A percentile compares a stretch with the other conserved stretches of the same genome.
Evolutionary conservation across 1,140 invertebrate genomes (phyloP).

Genomic region (Eumeta japonica): DNA sequence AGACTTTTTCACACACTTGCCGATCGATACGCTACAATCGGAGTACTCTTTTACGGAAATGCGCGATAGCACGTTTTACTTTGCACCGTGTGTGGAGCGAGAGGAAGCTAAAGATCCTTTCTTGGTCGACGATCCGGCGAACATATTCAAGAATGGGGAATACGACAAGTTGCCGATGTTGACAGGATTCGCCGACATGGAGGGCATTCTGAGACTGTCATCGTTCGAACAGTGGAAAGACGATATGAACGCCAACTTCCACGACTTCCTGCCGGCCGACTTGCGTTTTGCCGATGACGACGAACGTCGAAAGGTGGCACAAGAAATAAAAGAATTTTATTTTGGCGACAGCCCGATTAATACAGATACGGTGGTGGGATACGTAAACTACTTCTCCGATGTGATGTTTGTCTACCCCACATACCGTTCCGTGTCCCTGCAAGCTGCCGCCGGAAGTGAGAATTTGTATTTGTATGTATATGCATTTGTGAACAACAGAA

Average conservation of each 20-base stretch:
- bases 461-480: constrained; percentile 33
- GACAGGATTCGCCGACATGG: constrained; percentile 28
- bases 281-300: constrained; percentile 1
- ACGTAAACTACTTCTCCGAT: constrained; percentile 28
- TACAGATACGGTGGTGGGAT: constrained; percentile 11
- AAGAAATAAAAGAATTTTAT: constrained; percentile 6
- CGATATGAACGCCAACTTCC: constrained; percentile 14
- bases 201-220: constrained; percentile 24
- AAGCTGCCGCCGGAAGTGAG: constrained; percentile 22
- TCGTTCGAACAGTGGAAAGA: too few species aligned
- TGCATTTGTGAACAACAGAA: neutral
- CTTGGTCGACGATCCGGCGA: constrained; percentile 23
- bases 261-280: constrained; percentile 4
- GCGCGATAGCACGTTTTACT: constrained; percentile 15
- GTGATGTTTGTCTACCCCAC: constrained; percentile 20
- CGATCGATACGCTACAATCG: constrained; percentile 17
- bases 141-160: constrained; percentile 25
- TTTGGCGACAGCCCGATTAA: constrained; percentile 4
- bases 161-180: constrained; percentile 25
- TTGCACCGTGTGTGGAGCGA: constrained; percentile 28
- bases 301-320: neutral
- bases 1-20: constrained; percentile 24
- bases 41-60: constrained; percentile 9
- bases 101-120: constrained; percentile 18
- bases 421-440: constrained; percentile 20